Evolutionary conservation across 2,113 vertebrate genomes (phyloP), one percentile per base, ranked within the genome.

Genomic region (Dipodomys stephensi): DNA sequence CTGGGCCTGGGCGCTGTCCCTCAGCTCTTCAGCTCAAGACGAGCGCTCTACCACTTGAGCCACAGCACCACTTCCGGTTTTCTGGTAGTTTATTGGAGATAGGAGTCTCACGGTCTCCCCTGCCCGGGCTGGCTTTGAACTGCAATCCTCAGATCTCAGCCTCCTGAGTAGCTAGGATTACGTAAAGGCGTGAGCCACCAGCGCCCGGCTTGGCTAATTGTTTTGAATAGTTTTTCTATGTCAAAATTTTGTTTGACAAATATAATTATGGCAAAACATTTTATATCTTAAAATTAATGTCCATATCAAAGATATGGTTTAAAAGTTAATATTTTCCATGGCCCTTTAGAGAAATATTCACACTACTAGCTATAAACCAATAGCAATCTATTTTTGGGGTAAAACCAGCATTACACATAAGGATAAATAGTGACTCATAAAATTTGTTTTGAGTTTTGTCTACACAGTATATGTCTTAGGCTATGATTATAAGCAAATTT

Each of bases 211-310:
- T n/a, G n/a, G n/a, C n/a, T 8, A n/a, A 16, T 49, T 77, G 35
- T 28, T 92, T 85, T 53, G 2, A 91, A 81, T 85, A 11, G 69
- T 86, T 95, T 93, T 87, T 90, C 49, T 95, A 71, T 60, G 28
- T 80, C 32, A 92, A 93, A 88, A 92, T 91, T 35, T 20, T 88
- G 15, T 84, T 20, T 90, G 82, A 96, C 35, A 91, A 91, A 83
- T 35, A 91, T 11, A 91, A 44, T 73, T 88, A 90, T 67, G 49
- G 49, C 28, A 83, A 92, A 90, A 92, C 4, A 49, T 72, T 90
- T 86, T 92, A 46, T 1, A 80, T 76, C n/a, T 95, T 69, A 87
- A 95, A 57, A 94, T 81, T 87, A 96, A 94, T 80, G 23, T 68
- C 23, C 32, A 94, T 94, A 90, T 88, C 69, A 53, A 94, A 85